Base-by-base conservation (phyloP, 1,140 invertebrate species). In the Prorops nasuta region DNA sequence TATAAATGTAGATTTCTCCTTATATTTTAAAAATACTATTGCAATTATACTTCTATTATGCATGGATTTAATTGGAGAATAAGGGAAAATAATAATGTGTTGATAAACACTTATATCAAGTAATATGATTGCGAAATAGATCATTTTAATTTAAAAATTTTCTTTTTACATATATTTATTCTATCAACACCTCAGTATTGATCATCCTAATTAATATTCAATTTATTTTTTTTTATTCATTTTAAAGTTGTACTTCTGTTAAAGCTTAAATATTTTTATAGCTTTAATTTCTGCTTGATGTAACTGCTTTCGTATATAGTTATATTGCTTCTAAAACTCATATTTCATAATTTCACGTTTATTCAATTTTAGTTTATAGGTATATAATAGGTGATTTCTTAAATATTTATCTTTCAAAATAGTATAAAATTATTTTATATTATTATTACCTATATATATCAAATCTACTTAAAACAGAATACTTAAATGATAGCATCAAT, bases 1-100 rank as follows among this genome's bases (percentile, higher is more conserved):
- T 39, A 41, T 44, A 40, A 17, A 50, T 56, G 40, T 54, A 59
- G 53, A 51, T 46, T 34, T 43, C 38, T 56, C 32, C 45, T 36
- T 59, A 49, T 37, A 41, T 14, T 48, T 22, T 21, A n/a, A n/a
- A n/a, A n/a, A n/a, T n/a, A n/a, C n/a, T n/a, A n/a, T n/a, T n/a
- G n/a, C n/a, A n/a, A n/a, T n/a, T n/a, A n/a, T n/a, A n/a, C n/a
- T n/a, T n/a, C n/a, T n/a, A n/a, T n/a, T n/a, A n/a, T 57, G 65
- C 60, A 53, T 67, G 44, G n/a, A n/a, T n/a, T n/a, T n/a, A n/a
- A n/a, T n/a, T n/a, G n/a, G n/a, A n/a, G n/a, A n/a, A n/a, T n/a
- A n/a, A n/a, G n/a, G n/a, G n/a, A n/a, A n/a, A n/a, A n/a, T n/a
- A n/a, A n/a, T n/a, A n/a, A n/a, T n/a, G n/a, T n/a, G n/a, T n/a